Base-by-base conservation (phyloP, 2,797 vertebrate genomes). In the Hoplostethus mediterraneus region DNA sequence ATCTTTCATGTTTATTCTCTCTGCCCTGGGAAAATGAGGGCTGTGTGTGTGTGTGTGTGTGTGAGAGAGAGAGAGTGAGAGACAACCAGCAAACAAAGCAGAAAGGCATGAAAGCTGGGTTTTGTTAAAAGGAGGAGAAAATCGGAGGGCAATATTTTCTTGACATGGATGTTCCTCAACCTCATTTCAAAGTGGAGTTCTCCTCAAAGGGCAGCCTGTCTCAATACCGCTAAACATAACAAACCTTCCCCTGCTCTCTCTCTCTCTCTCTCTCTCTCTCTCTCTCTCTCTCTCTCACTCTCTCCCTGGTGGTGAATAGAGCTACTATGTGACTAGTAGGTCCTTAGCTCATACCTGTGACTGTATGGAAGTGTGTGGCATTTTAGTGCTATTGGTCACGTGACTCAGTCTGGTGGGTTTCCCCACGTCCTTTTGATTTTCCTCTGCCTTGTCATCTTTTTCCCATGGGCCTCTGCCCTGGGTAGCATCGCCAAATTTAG, bases 151-250 rank as follows among this genome's bases (percentile, higher is more conserved):
- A 81, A 85, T 89, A 85, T 93, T 93, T 93, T 87, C 88, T 91
- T 90, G 90, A 93, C 91, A 87, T 80, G 89, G 90, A 93, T 93
- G 90, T 92, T 94, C 92, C 87, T 88, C 80, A 75, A 47, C 64
- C 73, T 85, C 79, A 56, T 88, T 92, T 93, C 90, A 93, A 93
- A 94, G 92, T 78, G 33, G 71, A 71, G 64, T 40, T 17, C 64
- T 85, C 74, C 86, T 94, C 88, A 94, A 94, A 93, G 93, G 84
- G 63, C 81, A 68, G 84, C 71, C 91, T 94, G 93, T 93, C 84
- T 90, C 64, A 13, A 67, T 69, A 53, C 53, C 82, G 78, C 87
- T 92, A 89, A 92, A 89, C 90, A 88, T 80, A 91, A 87, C 90
- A 63, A 72, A 53, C 53, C 47, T 25, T 51, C 45, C 81, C 69